These are phyloP conservation scores for Leptodactylus fallax DNA, from an alignment of 2,797 vertebrate species.

Conservation along the genomic window DNA sequence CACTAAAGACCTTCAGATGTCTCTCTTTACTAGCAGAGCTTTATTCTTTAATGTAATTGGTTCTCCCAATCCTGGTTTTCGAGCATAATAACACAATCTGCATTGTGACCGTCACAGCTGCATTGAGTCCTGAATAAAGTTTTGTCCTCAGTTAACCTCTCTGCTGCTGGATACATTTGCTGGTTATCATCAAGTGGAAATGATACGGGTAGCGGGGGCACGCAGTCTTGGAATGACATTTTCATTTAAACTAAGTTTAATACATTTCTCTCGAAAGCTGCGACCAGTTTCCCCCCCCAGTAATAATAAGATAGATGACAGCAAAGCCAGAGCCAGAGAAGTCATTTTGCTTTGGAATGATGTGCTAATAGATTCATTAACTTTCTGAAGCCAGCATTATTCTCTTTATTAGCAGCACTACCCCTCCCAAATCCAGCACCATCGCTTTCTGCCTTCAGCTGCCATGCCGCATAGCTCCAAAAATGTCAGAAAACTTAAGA, in stretches of 20 bases:
- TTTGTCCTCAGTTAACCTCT: slow-evolving; percentile 46
- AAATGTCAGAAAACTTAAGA: neutral
- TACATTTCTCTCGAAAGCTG: slow-evolving; percentile 70
- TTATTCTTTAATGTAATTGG: neutral
- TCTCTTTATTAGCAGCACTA: slow-evolving; percentile 48
- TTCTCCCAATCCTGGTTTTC: neutral
- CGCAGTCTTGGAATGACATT: slow-evolving; percentile 72
- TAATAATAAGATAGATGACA: slow-evolving; percentile 73
- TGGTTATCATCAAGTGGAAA: neutral
- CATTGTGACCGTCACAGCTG: slow-evolving; percentile 5
- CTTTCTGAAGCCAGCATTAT: slow-evolving; percentile 74
- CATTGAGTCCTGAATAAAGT: neutral
- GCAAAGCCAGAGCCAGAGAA: slow-evolving; percentile 68
- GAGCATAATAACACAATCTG: slow-evolving; percentile 3
- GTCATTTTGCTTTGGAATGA: slow-evolving; percentile 74
- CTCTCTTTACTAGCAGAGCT: neutral
- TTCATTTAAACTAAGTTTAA: slow-evolving; percentile 72
- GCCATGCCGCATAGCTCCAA: neutral
- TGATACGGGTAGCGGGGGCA: neutral
- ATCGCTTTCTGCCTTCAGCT: slow-evolving; percentile 5
- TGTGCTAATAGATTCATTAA: slow-evolving; percentile 80
- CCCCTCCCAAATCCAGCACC: slow-evolving; percentile 19
- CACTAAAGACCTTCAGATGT: slow-evolving; percentile 19
- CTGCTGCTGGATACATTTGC: slow-evolving; percentile 17
- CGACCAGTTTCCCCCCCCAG: slow-evolving; percentile 66